Conservation (phyloP, 2,888 invertebrate species). For the Synergus umbraculus region DNA sequence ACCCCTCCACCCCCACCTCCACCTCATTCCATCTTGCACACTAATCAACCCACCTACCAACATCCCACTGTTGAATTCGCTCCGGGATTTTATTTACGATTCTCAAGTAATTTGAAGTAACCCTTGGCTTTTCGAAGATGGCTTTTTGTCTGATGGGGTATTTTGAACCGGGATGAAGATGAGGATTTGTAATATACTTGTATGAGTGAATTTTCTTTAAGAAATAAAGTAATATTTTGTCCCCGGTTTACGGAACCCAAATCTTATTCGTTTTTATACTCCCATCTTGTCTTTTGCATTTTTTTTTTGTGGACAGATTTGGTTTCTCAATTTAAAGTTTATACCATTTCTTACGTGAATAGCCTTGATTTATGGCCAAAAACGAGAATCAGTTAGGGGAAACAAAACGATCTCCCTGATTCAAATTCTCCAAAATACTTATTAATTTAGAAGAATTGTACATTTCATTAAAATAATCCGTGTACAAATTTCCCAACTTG, state of each 20-base stretch:
- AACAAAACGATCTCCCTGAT: too few species aligned
- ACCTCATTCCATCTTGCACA: slow-evolving; percentile 33
- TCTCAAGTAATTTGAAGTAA: slow-evolving; percentile 17
- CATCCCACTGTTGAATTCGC: slow-evolving; percentile 7
- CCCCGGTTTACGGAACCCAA: slow-evolving; percentile 11
- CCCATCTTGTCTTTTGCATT: slow-evolving; percentile 22
- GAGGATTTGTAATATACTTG: slow-evolving; percentile 34
- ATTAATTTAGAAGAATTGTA: too few species aligned
- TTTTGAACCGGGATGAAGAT: slow-evolving; percentile 20
- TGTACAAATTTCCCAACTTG: too few species aligned
- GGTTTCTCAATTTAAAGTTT: too few species aligned
- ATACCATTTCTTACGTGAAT: too few species aligned
- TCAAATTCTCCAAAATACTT: too few species aligned
- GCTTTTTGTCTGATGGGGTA: slow-evolving; percentile 38
- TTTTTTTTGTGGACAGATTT: neutral
- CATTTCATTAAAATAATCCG: too few species aligned
- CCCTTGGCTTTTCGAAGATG: slow-evolving; percentile 25
- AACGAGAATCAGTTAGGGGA: too few species aligned
- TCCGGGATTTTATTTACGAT: slow-evolving; percentile 37
- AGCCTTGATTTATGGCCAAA: too few species aligned
- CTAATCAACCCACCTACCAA: neutral
- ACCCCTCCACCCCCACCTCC: slow-evolving; percentile 31
- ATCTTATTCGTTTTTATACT: slow-evolving; percentile 20
- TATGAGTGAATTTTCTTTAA: slow-evolving; percentile 19
- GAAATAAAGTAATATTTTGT: slow-evolving; percentile 11